Evolutionary conservation across 2,113 vertebrate species (phyloP).

Genomic region (Cepphus grylle): DNA sequence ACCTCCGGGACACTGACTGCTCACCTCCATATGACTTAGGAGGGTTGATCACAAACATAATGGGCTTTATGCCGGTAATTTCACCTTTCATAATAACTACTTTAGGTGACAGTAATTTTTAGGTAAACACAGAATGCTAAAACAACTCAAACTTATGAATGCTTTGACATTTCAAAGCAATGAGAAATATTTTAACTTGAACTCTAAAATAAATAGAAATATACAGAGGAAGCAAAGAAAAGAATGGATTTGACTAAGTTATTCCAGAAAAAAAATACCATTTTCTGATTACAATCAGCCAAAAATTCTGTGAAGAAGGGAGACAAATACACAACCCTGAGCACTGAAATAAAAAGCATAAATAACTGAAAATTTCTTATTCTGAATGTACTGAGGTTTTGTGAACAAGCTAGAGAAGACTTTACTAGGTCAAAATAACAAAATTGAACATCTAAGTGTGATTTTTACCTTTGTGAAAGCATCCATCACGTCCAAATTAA

Average conservation of each 20-base stretch:
- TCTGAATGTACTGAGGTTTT: neutral
- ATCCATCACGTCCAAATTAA: neutral
- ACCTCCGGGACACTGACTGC: neutral
- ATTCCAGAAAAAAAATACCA: neutral
- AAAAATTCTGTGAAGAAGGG: neutral
- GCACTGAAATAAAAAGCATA: neutral
- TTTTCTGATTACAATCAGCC: neutral
- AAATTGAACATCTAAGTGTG: neutral
- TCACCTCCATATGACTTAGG: rapidly evolving
- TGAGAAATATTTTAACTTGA: neutral
- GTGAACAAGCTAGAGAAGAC: neutral
- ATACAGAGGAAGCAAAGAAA: neutral
- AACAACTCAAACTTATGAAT: neutral
- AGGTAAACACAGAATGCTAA: neutral
- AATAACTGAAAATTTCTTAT: neutral
- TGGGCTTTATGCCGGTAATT: neutral
- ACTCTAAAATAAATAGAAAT: neutral
- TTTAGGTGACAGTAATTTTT: neutral
- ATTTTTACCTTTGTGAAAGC: neutral
- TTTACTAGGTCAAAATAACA: neutral
- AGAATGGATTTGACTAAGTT: neutral
- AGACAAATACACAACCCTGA: neutral
- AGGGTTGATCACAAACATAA: neutral
- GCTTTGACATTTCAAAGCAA: neutral
- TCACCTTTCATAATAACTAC: neutral